Percentiles rank a stretch among this genome's conserved stretches.
Evolutionary conservation across 2,888 invertebrate genomes (phyloP).

Genomic region (Pomacea canaliculata): DNA sequence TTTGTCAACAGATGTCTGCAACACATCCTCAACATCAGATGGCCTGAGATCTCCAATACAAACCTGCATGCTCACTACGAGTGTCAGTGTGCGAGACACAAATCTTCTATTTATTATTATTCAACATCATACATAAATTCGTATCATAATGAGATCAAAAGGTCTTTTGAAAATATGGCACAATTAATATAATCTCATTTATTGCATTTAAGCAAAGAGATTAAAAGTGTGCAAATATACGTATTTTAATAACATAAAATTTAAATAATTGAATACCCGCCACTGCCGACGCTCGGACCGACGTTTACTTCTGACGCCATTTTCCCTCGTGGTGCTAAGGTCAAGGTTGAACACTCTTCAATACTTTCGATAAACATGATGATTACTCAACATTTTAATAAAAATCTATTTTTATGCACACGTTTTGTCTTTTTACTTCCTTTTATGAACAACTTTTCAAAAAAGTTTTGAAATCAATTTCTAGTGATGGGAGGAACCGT

Average conservation of each 20-base stretch:
- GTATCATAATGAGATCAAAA: no score
- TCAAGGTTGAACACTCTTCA: conserved; percentile 13
- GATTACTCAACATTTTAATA: background rate
- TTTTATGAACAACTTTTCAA: background rate
- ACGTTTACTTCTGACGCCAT: conserved; percentile 29
- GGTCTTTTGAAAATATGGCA: no score
- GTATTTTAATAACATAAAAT: background rate
- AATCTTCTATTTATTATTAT: background rate
- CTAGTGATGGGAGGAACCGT: conserved; percentile 14
- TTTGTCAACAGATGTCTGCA: no score
- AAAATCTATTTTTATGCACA: background rate
- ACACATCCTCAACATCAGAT: no score
- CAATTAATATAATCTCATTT: no score
- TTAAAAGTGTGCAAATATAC: no score
- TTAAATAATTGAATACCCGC: conserved; percentile 11
- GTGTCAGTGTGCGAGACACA: background rate
- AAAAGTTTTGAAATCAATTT: background rate
- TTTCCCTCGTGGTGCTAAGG: conserved; percentile 3
- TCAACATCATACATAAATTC: no score
- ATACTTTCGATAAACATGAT: no score
- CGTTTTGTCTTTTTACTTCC: background rate
- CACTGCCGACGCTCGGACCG: conserved; percentile 16
- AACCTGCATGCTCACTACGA: background rate
- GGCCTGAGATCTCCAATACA: no score
- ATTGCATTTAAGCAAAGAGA: no score